Evolutionary conservation across 2,113 vertebrate species (phyloP).

Genomic region (Bothrops jararaca): DNA sequence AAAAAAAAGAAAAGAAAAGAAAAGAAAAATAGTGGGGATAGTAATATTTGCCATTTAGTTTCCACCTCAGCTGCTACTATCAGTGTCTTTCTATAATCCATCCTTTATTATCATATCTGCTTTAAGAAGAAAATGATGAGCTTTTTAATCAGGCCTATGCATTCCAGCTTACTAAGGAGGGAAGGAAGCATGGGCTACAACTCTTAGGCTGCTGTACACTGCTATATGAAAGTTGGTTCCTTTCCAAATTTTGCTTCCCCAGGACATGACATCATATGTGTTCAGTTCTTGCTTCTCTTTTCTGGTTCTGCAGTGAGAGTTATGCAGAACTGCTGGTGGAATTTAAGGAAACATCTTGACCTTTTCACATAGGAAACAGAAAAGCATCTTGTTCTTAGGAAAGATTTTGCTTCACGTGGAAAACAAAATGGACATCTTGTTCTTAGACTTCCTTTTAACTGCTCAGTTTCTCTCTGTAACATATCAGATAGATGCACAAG

Average conservation of each 20-base stretch:
- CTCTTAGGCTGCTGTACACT: not conserved
- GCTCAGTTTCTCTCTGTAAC: not conserved
- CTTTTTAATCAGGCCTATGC: too few relatives aligned
- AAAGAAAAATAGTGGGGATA: not conserved
- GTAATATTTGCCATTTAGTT: not conserved
- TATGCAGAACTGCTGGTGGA: not conserved
- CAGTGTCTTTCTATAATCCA: not conserved
- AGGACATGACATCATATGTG: not conserved
- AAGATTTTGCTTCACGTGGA: not conserved
- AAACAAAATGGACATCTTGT: not conserved
- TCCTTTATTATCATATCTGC: not conserved
- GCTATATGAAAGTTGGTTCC: not conserved
- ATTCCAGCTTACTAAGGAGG: not conserved
- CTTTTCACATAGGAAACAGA: not conserved
- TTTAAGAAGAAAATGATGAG: not conserved
- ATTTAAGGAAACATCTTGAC: not conserved
- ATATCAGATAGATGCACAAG: not conserved
- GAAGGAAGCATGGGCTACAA: not conserved
- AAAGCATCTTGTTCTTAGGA: not conserved
- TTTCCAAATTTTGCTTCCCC: not conserved
- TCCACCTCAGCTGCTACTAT: not conserved
- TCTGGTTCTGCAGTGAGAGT: not conserved
- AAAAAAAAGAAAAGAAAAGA: too few relatives aligned
- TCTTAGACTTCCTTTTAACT: not conserved
- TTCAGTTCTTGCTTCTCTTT: not conserved